phyloP scores from a whole-genome alignment of 1,140 invertebrate genomes.

The Halesus radiatus region DNA sequence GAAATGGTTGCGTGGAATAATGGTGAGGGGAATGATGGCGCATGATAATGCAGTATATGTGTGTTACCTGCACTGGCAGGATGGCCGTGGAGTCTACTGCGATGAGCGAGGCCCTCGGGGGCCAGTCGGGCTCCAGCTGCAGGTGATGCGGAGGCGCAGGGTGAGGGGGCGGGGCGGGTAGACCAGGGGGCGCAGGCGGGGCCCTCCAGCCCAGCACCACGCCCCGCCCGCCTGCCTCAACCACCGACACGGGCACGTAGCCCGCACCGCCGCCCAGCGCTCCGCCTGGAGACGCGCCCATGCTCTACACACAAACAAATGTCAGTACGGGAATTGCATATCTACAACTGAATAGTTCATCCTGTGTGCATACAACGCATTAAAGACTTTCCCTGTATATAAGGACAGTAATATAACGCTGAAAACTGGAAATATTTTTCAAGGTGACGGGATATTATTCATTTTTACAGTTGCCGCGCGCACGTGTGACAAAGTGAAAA shows the following conservation, averaged over 20 bases:
- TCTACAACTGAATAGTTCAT: too few relatives aligned
- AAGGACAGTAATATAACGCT: too few relatives aligned
- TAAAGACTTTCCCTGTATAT: too few relatives aligned
- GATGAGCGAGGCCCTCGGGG: conserved; percentile 50
- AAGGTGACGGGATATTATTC: too few relatives aligned
- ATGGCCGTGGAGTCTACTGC: conserved; percentile 54
- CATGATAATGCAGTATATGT: not conserved
- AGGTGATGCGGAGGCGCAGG: conserved; percentile 60
- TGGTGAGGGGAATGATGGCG: too few relatives aligned
- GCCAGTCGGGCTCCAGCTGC: conserved; percentile 55
- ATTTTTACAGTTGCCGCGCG: too few relatives aligned
- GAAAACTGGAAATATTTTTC: too few relatives aligned
- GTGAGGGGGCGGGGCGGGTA: conserved; percentile 57
- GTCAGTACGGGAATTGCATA: too few relatives aligned
- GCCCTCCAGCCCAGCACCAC: conserved; percentile 67
- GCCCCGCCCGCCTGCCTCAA: conserved; percentile 48
- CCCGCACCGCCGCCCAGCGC: conserved; percentile 49
- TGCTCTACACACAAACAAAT: conserved; percentile 42
- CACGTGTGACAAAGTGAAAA: too few relatives aligned
- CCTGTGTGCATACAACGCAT: too few relatives aligned
- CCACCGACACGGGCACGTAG: conserved; percentile 57
- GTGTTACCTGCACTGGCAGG: conserved; percentile 54
- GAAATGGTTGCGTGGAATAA: too few relatives aligned
- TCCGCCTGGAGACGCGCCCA: conserved; percentile 54
- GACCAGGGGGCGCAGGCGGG: conserved; percentile 62